Evolutionary conservation across 2,888 invertebrate species (phyloP).

Genomic region (Pyrocoelia pectoralis): DNA sequence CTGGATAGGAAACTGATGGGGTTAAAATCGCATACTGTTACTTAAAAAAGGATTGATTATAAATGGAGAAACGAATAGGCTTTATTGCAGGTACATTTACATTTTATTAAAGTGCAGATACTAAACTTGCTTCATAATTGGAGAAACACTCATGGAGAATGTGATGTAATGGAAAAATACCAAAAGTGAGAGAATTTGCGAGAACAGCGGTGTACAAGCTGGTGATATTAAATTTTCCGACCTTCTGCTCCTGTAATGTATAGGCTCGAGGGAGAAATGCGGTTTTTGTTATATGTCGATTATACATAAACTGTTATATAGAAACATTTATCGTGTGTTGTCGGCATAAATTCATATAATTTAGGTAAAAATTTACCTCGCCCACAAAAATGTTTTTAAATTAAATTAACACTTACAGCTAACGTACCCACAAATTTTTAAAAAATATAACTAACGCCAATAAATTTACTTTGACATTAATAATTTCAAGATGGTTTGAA

Average conservation of each 20-base stretch:
- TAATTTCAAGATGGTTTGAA: constrained; percentile 24
- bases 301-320: constrained; percentile 46
- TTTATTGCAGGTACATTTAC: not conserved
- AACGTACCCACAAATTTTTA: constrained; percentile 3
- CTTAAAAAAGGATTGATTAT: not conserved
- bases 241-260: constrained; percentile 60
- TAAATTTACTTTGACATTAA: constrained; percentile 15
- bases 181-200: constrained; percentile 58
- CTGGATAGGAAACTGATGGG: constrained; percentile 50
- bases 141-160: constrained; percentile 48
- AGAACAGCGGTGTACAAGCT: constrained; percentile 55
- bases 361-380: constrained; percentile 21
- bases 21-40: constrained; percentile 37
- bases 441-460: constrained; percentile 8
- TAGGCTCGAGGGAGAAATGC: constrained; percentile 54
- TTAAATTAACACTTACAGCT: constrained; percentile 9
- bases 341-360: constrained; percentile 30
- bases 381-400: constrained; percentile 18
- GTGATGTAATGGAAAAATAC: constrained; percentile 61
- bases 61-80: not conserved
- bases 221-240: constrained; percentile 62
- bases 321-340: constrained; percentile 30
- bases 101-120: constrained; percentile 36
- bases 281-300: constrained; percentile 57
- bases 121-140: constrained; percentile 36